Percentiles rank a stretch among this genome's conserved stretches.
phyloP scores from a whole-genome alignment of 2,888 invertebrate species.

The Thysanoteuthis rhombus region DNA sequence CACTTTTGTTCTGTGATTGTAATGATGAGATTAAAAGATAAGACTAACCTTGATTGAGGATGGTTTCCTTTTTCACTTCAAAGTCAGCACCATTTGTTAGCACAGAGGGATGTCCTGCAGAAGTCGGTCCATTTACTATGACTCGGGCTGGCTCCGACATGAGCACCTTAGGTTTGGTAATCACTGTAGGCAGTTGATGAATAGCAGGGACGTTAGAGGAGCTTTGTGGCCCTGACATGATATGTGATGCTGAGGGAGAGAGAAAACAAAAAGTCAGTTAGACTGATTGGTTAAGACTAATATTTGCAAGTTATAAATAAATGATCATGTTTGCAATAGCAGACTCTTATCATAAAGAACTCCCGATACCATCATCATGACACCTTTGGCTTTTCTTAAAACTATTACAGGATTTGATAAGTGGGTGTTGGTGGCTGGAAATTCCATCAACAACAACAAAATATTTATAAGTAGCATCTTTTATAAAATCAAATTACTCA shows the following conservation, averaged over 20 bases:
- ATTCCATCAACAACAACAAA: no score
- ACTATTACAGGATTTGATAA: no score
- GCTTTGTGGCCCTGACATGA: neutral
- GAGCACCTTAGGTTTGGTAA: slow-evolving; percentile 61
- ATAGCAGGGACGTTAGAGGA: slow-evolving; percentile 46
- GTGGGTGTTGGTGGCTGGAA: no score
- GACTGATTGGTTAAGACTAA: neutral
- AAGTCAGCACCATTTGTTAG: slow-evolving; percentile 56
- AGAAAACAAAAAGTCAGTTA: neutral
- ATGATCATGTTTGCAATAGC: no score
- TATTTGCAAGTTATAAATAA: no score
- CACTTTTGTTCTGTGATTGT: no score
- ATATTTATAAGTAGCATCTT: no score
- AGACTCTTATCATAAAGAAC: no score
- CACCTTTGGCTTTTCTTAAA: no score
- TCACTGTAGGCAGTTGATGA: slow-evolving; percentile 61
- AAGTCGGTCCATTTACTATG: slow-evolving; percentile 54
- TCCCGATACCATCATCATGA: no score
- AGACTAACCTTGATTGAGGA: slow-evolving; percentile 34
- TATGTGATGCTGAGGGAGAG: neutral
- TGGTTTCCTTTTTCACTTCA: slow-evolving; percentile 45
- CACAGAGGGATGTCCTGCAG: slow-evolving; percentile 40
- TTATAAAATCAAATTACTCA: no score
- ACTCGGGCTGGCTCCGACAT: slow-evolving; percentile 53
- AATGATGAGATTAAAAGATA: no score